These are phyloP conservation scores for Eclectus roratus DNA, from an alignment of 2,113 vertebrate species.

Conservation along the genomic window DNA sequence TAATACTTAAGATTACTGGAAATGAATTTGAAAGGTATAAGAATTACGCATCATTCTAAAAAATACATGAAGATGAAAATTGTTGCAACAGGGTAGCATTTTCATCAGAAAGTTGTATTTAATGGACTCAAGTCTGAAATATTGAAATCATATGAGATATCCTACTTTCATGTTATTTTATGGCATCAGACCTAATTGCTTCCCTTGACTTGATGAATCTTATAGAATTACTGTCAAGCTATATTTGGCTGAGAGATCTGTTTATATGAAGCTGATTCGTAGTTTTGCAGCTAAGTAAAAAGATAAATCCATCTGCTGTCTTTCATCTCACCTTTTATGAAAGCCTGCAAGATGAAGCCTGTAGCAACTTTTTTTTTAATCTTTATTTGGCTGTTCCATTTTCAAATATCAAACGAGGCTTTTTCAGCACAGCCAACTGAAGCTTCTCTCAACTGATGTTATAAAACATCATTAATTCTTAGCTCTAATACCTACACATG, in stretches of 20 bases:
- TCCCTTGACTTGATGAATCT: constrained; percentile 66
- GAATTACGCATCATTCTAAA: not conserved
- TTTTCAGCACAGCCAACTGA: constrained; percentile 52
- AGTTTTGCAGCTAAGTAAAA: constrained; percentile 72
- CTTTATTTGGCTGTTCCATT: constrained; percentile 59
- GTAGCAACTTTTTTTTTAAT: constrained; percentile 30
- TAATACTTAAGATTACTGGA: not conserved
- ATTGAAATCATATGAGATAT: constrained; percentile 31
- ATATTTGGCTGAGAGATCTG: constrained; percentile 71
- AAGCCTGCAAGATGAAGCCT: constrained; percentile 62
- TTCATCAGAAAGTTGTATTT: constrained; percentile 30
- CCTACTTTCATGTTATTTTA: constrained; percentile 36
- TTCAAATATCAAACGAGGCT: constrained; percentile 61
- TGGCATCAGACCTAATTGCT: constrained; percentile 64
- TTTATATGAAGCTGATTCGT: constrained; percentile 69
- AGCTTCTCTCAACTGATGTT: constrained; percentile 44
- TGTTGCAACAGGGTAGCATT: not conserved
- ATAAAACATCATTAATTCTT: constrained; percentile 59
- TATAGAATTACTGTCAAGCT: constrained; percentile 71
- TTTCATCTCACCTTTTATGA: constrained; percentile 72
- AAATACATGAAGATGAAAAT: not conserved
- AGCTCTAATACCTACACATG: constrained; percentile 45
- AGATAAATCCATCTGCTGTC: constrained; percentile 73
- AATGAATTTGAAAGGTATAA: not conserved
- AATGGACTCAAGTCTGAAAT: constrained; percentile 34